Evolutionary conservation across 2,113 vertebrate genomes (phyloP).

Genomic region (Tyrannus savana): DNA sequence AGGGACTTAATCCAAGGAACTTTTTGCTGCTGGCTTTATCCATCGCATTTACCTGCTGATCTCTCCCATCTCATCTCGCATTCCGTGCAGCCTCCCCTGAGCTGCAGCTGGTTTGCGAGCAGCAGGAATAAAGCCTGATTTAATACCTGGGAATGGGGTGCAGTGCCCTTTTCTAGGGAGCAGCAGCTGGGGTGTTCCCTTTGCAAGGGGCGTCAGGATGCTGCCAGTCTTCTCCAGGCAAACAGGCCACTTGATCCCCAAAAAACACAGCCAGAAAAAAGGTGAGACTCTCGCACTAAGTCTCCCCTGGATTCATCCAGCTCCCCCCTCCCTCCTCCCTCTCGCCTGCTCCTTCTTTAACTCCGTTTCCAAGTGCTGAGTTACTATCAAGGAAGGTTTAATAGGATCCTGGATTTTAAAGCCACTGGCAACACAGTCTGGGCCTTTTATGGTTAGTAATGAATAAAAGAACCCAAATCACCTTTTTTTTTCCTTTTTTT

Average conservation of each 20-base stretch:
- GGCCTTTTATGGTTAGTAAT: constrained; percentile 69
- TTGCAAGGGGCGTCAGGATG: neutral
- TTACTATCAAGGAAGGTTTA: constrained; percentile 75
- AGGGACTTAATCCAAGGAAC: constrained; percentile 47
- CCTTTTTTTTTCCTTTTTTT: neutral
- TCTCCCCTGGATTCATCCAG: constrained; percentile 29
- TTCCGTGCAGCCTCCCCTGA: constrained; percentile 14
- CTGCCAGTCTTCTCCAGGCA: neutral
- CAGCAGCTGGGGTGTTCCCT: neutral
- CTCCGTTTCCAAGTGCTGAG: constrained; percentile 57
- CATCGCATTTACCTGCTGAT: constrained; percentile 58
- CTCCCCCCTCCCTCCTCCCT: neutral
- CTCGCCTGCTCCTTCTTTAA: neutral
- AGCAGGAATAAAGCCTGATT: constrained; percentile 41
- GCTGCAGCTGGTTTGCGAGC: constrained; percentile 32
- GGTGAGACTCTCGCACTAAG: constrained; percentile 5
- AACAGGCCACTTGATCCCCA: constrained; percentile 51
- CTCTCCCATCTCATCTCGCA: constrained; percentile 63
- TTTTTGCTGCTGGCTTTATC: constrained; percentile 54
- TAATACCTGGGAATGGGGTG: constrained; percentile 27
- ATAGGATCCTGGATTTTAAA: constrained; percentile 76
- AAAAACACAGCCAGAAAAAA: constrained; percentile 35
- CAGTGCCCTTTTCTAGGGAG: neutral
- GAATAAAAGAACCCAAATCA: constrained; percentile 74
- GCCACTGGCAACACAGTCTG: constrained; percentile 62